These are phyloP conservation scores for Amitus sp. DNA, from an alignment of 2,888 invertebrate genomes.

Conservation along the genomic window DNA sequence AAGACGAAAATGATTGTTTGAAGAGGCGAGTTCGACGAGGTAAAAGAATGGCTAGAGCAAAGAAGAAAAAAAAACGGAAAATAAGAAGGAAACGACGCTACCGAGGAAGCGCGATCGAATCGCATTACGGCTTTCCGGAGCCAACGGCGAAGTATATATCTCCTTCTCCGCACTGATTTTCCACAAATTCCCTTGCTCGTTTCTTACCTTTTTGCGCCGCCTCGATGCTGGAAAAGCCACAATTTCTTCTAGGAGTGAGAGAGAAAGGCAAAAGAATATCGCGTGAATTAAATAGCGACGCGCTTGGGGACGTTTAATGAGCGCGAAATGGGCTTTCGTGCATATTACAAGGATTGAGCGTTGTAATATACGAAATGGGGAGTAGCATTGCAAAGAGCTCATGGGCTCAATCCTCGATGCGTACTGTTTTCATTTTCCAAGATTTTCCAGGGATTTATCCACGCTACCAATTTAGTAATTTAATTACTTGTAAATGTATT, in stretches of 20 bases:
- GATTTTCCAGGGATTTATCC: too few species aligned
- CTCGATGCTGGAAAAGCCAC: too few species aligned
- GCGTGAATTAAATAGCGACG: neutral
- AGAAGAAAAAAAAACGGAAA: slow-evolving; percentile 13
- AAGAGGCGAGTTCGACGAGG: slow-evolving; percentile 23
- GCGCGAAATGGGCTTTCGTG: slow-evolving; percentile 19
- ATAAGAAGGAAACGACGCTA: slow-evolving; percentile 11
- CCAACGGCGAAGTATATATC: slow-evolving; percentile 19
- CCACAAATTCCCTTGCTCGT: slow-evolving; percentile 24
- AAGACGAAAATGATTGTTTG: slow-evolving; percentile 33
- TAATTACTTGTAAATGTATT: too few species aligned
- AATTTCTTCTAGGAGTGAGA: too few species aligned
- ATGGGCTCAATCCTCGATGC: slow-evolving; percentile 13
- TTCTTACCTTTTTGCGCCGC: slow-evolving; percentile 9
- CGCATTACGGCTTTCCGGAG: slow-evolving; percentile 23
- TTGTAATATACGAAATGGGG: slow-evolving; percentile 18
- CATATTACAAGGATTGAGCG: slow-evolving; percentile 12
- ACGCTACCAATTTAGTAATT: too few species aligned
- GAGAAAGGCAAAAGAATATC: too few species aligned
- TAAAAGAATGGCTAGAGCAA: slow-evolving; percentile 5
- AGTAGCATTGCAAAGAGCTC: slow-evolving; percentile 18
- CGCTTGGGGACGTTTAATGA: slow-evolving; percentile 18
- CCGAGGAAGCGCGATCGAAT: slow-evolving; percentile 33
- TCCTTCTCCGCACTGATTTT: slow-evolving; percentile 19
- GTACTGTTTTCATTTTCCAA: slow-evolving; percentile 31